Evolutionary conservation across 2,113 vertebrate genomes (phyloP), one percentile per base, ranked within the genome.

Genomic region (Perca fluviatilis): DNA sequence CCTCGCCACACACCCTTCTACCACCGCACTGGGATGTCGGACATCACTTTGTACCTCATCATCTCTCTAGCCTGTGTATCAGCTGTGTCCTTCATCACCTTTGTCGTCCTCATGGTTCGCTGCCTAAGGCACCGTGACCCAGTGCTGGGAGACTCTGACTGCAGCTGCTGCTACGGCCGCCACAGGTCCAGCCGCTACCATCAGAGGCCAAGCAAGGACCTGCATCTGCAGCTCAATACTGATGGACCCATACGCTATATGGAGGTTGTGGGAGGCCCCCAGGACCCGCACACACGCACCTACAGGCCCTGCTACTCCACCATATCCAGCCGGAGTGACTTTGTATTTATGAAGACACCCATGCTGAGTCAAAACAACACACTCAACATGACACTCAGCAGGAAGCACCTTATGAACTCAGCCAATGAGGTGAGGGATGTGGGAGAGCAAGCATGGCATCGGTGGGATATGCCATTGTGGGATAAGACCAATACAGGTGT

Each of bases 331-430:
- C 94, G 96, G 76, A 97, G 96, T 1, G 97, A 97, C 93, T 97
- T 97, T 94, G 96, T 97, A 91, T 98, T 97, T 94, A 95, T 98
- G 93, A 97, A 98, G 92, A 96, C 96, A 70, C 97, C 97, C 87
- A 95, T 95, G 92, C 77, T 96, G 95, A 95, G 95, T 90, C 94
- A 95, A 66, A 95, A 94, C 93, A 96, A 94, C 93, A 96, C 95
- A 16, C 93, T 96, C 83, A 95, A 94, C 91, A 96, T 94, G 93
- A 96, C 95, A 11, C 91, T 96, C 87, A 95, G 94, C 89, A 93
- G 95, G 93, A 95, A 96, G 91, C 92, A 96, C 91, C 95, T 95
- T 88, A 89, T 95, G 92, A 93, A 94, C 91, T 94, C 95, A 92
- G 79, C 79, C 85, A 92, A 83, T 92, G 95, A 95, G 95, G 94